phyloP scores from a whole-genome alignment of 2,888 invertebrate genomes.

The Caenorhabditis macrosperma region DNA sequence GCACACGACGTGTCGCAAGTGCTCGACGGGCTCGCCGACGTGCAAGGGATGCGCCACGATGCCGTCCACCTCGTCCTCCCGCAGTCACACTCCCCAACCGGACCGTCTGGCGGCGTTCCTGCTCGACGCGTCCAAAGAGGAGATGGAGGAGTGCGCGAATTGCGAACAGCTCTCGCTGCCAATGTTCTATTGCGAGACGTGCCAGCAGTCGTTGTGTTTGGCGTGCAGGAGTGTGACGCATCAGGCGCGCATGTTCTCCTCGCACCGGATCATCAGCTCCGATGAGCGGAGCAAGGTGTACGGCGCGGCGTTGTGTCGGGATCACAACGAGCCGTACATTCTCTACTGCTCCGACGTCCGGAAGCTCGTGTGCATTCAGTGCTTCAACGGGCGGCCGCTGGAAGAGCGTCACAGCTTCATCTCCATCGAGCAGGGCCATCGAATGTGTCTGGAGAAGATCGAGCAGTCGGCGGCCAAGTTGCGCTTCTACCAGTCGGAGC shows the following conservation, averaged over 20 bases:
- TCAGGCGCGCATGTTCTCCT: conserved; percentile 87
- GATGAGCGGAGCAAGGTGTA: conserved; percentile 81
- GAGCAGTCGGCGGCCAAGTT: conserved; percentile 85
- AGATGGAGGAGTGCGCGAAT: conserved; percentile 87
- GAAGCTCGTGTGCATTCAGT: conserved; percentile 87
- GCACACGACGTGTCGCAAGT: conserved; percentile 75
- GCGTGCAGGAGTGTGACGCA: conserved; percentile 87
- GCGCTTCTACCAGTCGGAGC: conserved; percentile 82
- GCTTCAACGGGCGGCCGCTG: conserved; percentile 84
- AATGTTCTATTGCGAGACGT: conserved; percentile 89
- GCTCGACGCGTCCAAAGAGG: conserved; percentile 86
- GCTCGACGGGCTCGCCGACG: conserved; percentile 57
- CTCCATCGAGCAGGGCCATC: conserved; percentile 87
- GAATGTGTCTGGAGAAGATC: conserved; percentile 86
- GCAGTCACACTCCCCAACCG: conserved; percentile 45
- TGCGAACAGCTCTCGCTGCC: conserved; percentile 84
- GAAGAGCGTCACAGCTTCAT: conserved; percentile 85
- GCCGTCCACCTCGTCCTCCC: conserved; percentile 49
- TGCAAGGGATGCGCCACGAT: conserved; percentile 33
- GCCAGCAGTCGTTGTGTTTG: conserved; percentile 87
- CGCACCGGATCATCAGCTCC: conserved; percentile 87
- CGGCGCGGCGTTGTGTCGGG: conserved; percentile 83
- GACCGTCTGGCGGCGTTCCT: conserved; percentile 86
- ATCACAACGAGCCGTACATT: conserved; percentile 87
- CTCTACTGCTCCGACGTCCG: conserved; percentile 87